Base-by-base conservation (phyloP, 2,113 vertebrate species). In the Poecile atricapillus region DNA sequence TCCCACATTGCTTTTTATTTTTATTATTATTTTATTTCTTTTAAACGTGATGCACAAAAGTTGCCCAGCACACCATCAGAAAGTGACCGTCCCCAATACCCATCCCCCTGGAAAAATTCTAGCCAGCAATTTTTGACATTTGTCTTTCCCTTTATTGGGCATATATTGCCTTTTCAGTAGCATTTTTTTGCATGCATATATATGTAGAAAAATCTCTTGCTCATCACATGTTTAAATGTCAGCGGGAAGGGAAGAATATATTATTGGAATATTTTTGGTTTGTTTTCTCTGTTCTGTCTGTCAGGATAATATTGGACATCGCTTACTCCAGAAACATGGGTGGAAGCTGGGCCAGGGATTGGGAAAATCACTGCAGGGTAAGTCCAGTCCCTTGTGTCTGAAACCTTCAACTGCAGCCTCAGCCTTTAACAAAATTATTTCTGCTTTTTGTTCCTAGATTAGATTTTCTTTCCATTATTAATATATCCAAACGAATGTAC, bases 221-320 rank as follows among this genome's bases (percentile, higher is more conserved):
- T 98, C 97, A 97, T 98, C 97, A 97, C 97, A 70, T 98, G 98
- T 97, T 96, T 97, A 97, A 97, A 97, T 97, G 96, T 98, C 97
- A 96, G 96, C 75, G 94, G 98, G 98, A 98, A 99, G 99, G 98
- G 98, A 98, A 98, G 97, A 98, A 99, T 99, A 98, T 99, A 99
- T 99, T 99, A 99, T 99, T 99, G 99, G 99, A 99, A 99, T 99
- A 99, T 99, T 99, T 99, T 99, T 99, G 99, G 99, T 99, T 99
- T 98, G 98, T 99, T 98, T 98, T 99, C 96, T 98, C 98, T 99
- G 98, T 99, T 98, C 98, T 99, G 96, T 99, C 98, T 99, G 97
- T 98, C 98, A 99, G 99, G 99, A 99, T 98, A 99, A 99, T 99
- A 99, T 99, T 97, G 99, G 99, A 97, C 99, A 99, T 97, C 98